Conservation (phyloP, 2,797 vertebrate genomes). For the Ataeniobius toweri region DNA sequence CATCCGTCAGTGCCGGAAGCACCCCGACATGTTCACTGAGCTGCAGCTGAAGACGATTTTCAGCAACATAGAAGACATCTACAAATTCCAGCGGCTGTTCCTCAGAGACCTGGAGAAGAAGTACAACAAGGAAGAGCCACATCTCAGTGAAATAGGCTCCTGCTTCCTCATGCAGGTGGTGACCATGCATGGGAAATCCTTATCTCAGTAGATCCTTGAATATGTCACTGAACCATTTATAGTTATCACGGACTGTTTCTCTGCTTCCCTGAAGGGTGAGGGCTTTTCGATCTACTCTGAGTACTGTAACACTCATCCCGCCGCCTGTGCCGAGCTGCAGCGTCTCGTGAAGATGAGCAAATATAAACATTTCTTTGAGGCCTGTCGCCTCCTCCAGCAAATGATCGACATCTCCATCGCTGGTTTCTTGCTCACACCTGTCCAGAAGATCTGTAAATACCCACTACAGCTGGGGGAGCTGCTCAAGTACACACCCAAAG, state of each 20-base stretch:
- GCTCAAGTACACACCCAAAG: constrained; percentile 95
- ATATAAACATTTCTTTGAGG: constrained; percentile 97
- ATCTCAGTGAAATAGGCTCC: constrained; percentile 94
- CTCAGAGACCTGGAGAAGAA: constrained; percentile 94
- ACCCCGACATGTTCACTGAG: constrained; percentile 92
- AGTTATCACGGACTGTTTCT: background rate
- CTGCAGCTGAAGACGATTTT: constrained; percentile 93
- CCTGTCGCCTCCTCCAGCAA: constrained; percentile 95
- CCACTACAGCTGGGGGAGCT: constrained; percentile 96
- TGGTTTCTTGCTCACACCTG: constrained; percentile 94
- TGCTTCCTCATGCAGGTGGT: constrained; percentile 94
- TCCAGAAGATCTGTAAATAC: constrained; percentile 99
- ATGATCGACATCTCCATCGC: constrained; percentile 98
- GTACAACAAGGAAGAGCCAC: constrained; percentile 93
- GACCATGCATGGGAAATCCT: background rate
- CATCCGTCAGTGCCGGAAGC: constrained; percentile 95
- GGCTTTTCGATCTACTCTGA: constrained; percentile 97
- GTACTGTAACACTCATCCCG: constrained; percentile 97
- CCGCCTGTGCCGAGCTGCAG: constrained; percentile 89
- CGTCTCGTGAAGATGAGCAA: constrained; percentile 91
- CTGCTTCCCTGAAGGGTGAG: constrained; percentile 80
- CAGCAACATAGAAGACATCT: constrained; percentile 99
- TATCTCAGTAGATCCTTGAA: background rate
- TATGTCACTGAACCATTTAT: background rate
- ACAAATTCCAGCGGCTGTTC: constrained; percentile 96